phyloP scores from a whole-genome alignment of 2,888 invertebrate genomes.

The Harpagoxenus sublaevis region DNA sequence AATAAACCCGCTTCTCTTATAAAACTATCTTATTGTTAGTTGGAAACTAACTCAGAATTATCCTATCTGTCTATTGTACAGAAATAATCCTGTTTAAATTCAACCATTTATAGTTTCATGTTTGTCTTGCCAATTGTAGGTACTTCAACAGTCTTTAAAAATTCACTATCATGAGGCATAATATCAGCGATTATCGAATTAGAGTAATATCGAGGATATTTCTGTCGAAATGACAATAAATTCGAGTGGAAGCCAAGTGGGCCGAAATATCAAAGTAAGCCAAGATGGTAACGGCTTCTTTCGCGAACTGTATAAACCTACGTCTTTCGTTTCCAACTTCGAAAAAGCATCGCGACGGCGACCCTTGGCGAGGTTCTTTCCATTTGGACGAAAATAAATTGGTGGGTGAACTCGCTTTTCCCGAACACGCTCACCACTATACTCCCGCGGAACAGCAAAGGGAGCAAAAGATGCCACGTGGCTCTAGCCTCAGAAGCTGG shows the following conservation, averaged over 20 bases:
- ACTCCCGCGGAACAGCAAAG: conserved; percentile 27
- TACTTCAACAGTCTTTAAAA: background rate
- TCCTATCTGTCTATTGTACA: background rate
- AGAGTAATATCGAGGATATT: conserved; percentile 58
- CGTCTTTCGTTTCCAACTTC: conserved; percentile 47
- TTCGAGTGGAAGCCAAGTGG: conserved; percentile 67
- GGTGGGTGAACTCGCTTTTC: conserved; percentile 52
- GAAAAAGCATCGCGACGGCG: conserved; percentile 58
- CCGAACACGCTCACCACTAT: conserved; percentile 18
- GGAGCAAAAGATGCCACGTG: conserved; percentile 52
- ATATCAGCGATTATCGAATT: conserved; percentile 11
- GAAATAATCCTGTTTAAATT: background rate
- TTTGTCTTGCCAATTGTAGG: background rate
- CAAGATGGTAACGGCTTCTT: conserved; percentile 25
- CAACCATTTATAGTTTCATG: background rate
- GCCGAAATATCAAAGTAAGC: conserved; percentile 72
- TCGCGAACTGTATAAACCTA: conserved; percentile 48
- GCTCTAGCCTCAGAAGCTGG: conserved; percentile 62
- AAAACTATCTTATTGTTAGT: background rate
- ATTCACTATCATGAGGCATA: background rate
- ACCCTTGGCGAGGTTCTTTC: conserved; percentile 57
- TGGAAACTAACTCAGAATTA: background rate
- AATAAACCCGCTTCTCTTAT: background rate
- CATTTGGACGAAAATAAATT: conserved; percentile 72
- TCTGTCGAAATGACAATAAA: conserved; percentile 78